phyloP scores from a whole-genome alignment of 2,797 vertebrate genomes.

The Sphenodon punctatus region DNA sequence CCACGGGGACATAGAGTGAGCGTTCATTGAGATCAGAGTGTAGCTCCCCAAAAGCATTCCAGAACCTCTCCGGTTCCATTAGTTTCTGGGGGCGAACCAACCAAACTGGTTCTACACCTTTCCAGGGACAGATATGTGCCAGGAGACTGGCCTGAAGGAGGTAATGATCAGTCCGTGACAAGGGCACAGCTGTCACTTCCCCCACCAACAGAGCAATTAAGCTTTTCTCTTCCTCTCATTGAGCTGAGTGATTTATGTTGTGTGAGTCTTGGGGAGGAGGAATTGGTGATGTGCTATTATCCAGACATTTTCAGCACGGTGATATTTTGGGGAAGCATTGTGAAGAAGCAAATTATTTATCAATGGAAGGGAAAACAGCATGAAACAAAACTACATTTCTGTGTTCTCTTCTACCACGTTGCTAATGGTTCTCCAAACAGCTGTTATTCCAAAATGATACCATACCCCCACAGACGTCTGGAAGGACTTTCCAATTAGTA shows the following conservation, averaged over 20 bases:
- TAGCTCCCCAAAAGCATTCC: no score
- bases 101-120: no score
- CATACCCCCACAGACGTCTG: not conserved
- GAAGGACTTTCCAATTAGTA: constrained; percentile 31
- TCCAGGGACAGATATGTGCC: no score
- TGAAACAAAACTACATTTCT: not conserved
- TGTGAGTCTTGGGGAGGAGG: accelerated
- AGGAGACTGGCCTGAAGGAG: no score
- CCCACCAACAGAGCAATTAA: no score
- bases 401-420: not conserved
- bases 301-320: not conserved
- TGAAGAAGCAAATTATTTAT: not conserved
- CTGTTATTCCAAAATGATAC: not conserved
- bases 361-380: not conserved
- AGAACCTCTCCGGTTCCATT: no score
- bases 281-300: not conserved
- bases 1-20: no score
- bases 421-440: constrained; percentile 6
- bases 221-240: not conserved
- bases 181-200: no score
- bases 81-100: no score
- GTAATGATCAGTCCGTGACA: no score
- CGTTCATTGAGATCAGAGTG: no score
- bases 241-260: not conserved
- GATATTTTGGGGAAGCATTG: not conserved